These are phyloP conservation scores for Ethmia dodecea DNA, from an alignment of 2,888 invertebrate species.

Conservation along the genomic window DNA sequence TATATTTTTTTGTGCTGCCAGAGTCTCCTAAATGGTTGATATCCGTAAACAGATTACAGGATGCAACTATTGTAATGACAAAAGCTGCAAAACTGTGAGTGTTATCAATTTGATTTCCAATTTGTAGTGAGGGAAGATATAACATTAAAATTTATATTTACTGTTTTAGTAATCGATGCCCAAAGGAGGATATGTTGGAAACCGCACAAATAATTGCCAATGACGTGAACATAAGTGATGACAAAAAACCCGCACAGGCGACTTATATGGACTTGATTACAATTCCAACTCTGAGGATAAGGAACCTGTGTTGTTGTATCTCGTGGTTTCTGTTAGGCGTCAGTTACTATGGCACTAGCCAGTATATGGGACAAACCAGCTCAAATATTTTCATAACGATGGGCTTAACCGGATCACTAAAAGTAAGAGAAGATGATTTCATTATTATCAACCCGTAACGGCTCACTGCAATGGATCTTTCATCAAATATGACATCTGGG, in stretches of 20 bases:
- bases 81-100: conserved; percentile 71
- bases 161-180: conserved; percentile 54
- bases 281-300: conserved; percentile 75
- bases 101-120: neutral
- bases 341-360: conserved; percentile 88
- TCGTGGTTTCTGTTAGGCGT: conserved; percentile 87
- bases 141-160: neutral
- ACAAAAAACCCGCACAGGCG: conserved; percentile 39
- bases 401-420: conserved; percentile 68
- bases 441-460: too few species aligned
- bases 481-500: too few species aligned
- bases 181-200: conserved; percentile 44
- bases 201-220: conserved; percentile 29
- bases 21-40: conserved; percentile 88
- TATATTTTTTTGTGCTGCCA: conserved; percentile 81
- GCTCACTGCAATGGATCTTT: too few species aligned
- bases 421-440: too few species aligned
- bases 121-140: neutral
- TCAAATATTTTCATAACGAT: conserved; percentile 87
- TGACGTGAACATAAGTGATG: conserved; percentile 52
- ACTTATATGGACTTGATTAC: conserved; percentile 79
- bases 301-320: conserved; percentile 80
- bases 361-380: conserved; percentile 85
- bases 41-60: conserved; percentile 79
- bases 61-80: conserved; percentile 77